Base-by-base conservation (phyloP, 2,113 vertebrate genomes). In the Thunnus thynnus region DNA sequence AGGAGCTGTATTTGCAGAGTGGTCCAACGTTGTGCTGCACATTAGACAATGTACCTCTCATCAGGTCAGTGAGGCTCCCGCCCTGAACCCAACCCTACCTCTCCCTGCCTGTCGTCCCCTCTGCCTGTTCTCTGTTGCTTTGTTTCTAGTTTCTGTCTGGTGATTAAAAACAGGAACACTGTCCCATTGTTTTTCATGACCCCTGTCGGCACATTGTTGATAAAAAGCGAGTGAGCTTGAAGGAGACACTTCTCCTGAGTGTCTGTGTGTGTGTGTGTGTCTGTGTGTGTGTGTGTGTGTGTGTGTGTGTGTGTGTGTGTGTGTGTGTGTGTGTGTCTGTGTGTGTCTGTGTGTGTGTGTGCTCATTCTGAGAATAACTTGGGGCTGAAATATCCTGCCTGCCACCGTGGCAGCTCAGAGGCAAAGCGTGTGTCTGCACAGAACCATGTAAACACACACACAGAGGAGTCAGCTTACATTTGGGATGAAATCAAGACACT, bases 11-110 rank as follows among this genome's bases (percentile, higher is more conserved):
- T 75, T 72, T 93, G 79, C 94, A 95, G 93, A 95, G 85, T 0
- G 94, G 94, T 25, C 89, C 91, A 32, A 92, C 85, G 14, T 68
- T 95, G 67, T 95, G 94, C 91, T 95, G 94, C 91, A 95, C 94
- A 5, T 88, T 95, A 52, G 94, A 95, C 68, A 93, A 94, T 70
- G 89, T 95, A 78, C 94, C 94, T 66, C 93, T 95, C 67, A 95
- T 95, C 90, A 95, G 94, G 94, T 95, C 67, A 73, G 92, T 86
- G 66, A 86, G 63, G 75, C 52, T 57, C 18, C 36, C 56, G 2
- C 61, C 12, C 46, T 61, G n/a, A 62, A 6, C 44, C 32, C 18
- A 46, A 13, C 41, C 27, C 67, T 2, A 6, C 50, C 50, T 47
- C 61, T 62, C 22, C 27, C 64, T 30, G 4, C 32, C 20, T 12